A percentile compares a stretch with the other conserved stretches of the same genome.
Evolutionary conservation across 2,888 invertebrate genomes (phyloP).

Genomic region (Cotesia congregata): DNA sequence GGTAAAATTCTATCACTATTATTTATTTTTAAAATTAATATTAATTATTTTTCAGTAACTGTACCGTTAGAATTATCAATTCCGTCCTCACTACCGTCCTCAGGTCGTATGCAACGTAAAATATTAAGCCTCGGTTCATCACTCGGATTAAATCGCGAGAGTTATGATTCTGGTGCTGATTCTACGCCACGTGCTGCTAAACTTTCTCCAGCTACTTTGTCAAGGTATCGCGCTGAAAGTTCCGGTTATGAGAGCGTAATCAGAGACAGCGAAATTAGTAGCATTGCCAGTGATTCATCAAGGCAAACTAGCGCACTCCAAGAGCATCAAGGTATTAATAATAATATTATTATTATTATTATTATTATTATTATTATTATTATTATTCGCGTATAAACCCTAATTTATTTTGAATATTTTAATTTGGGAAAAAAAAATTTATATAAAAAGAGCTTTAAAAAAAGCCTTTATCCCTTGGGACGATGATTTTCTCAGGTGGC

Average conservation of each 20-base stretch:
- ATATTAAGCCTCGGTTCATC: slow-evolving; percentile 77
- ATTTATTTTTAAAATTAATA: background rate
- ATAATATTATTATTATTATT: background rate
- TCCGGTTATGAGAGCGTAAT: slow-evolving; percentile 92
- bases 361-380: background rate
- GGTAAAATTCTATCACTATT: slow-evolving; percentile 50
- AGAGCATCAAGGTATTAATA: slow-evolving; percentile 65
- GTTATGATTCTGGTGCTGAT: slow-evolving; percentile 88
- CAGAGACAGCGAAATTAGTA: slow-evolving; percentile 89
- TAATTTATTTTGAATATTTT: too few relatives aligned
- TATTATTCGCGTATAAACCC: background rate
- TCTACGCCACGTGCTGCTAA: slow-evolving; percentile 87
- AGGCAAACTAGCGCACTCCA: slow-evolving; percentile 71
- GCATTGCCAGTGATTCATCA: slow-evolving; percentile 81
- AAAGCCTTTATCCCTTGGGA: background rate
- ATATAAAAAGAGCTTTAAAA: background rate
- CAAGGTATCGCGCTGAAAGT: slow-evolving; percentile 83
- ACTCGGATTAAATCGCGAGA: slow-evolving; percentile 78
- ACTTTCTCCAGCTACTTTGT: slow-evolving; percentile 84
- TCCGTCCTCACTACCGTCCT: slow-evolving; percentile 76
- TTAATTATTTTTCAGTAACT: slow-evolving; percentile 52
- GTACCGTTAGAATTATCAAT: slow-evolving; percentile 62
- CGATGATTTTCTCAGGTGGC: slow-evolving; percentile 61
- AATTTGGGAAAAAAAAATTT: too few relatives aligned
- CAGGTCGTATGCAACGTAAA: slow-evolving; percentile 77